Conservation (phyloP, 2,888 invertebrate genomes). For the Kuschelorhynchus macadamiae region DNA sequence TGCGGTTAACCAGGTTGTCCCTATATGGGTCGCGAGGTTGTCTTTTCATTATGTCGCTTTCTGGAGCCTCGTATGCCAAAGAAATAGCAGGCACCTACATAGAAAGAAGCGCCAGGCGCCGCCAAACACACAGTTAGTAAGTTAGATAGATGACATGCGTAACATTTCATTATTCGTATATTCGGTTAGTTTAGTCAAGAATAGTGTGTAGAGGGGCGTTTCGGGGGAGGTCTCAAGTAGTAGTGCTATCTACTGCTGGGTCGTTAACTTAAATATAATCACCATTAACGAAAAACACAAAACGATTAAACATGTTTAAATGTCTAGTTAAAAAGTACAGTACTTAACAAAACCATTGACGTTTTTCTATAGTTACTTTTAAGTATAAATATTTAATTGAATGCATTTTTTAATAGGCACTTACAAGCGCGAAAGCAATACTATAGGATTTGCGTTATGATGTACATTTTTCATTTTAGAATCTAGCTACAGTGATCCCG, state of each 20-base stretch:
- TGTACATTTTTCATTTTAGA: no score
- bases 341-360: no score
- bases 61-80: constrained; percentile 98
- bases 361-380: no score
- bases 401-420: no score
- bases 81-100: constrained; percentile 97
- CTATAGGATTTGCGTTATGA: no score
- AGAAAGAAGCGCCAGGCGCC: constrained; percentile 78
- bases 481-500: no score
- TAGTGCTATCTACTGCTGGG: constrained; percentile 1
- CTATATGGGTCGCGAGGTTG: constrained; percentile 97
- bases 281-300: not conserved
- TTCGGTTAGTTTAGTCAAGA: constrained; percentile 56
- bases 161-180: constrained; percentile 55
- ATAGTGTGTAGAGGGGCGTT: constrained; percentile 59
- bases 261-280: constrained; percentile 1
- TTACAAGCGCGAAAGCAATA: no score
- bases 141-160: constrained; percentile 62
- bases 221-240: constrained; percentile 19
- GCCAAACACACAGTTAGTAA: constrained; percentile 66
- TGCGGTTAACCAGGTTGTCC: constrained; percentile 99
- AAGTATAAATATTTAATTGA: no score
- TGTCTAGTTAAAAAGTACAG: not conserved
- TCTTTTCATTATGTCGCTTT: constrained; percentile 99
- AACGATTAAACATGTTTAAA: not conserved